Percentiles rank a stretch among this genome's conserved stretches.
These are phyloP conservation scores for Conus canariensis DNA, from an alignment of 2,888 invertebrate genomes.

Conservation along the genomic window DNA sequence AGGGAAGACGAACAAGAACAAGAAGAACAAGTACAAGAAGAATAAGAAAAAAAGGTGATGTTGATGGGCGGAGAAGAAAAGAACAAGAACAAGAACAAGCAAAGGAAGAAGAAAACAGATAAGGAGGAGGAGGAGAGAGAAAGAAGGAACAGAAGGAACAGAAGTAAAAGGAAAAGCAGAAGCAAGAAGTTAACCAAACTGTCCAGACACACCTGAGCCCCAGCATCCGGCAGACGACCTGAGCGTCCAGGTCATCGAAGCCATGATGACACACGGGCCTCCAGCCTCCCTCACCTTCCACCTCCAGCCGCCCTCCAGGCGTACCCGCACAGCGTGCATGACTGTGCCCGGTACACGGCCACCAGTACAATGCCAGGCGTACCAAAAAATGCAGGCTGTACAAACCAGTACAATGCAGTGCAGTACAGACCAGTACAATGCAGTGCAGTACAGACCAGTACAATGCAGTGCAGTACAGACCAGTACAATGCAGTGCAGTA, in stretches of 20 bases:
- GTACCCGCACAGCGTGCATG: conserved; percentile 57
- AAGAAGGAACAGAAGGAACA: not conserved
- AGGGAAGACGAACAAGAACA: not conserved
- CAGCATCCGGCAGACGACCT: conserved; percentile 78
- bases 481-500: too few species aligned
- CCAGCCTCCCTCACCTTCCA: conserved; percentile 76
- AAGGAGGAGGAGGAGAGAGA: not conserved
- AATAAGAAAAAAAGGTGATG: not conserved
- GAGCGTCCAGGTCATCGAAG: conserved; percentile 84
- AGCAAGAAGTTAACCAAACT: not conserved
- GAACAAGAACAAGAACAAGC: not conserved
- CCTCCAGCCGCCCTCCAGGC: conserved; percentile 46
- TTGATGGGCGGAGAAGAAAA: not conserved
- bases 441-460: too few species aligned
- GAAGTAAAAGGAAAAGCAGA: not conserved
- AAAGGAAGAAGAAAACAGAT: not conserved
- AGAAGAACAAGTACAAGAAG: not conserved
- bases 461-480: too few species aligned
- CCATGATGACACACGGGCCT: conserved; percentile 86
- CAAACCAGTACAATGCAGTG: too few species aligned
- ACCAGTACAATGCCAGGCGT: too few species aligned
- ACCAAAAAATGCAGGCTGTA: too few species aligned
- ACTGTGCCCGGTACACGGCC: not conserved
- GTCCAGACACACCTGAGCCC: conserved; percentile 68
- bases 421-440: too few species aligned